Conservation (phyloP, 2,888 invertebrate genomes). For the Aplocera efformata region DNA sequence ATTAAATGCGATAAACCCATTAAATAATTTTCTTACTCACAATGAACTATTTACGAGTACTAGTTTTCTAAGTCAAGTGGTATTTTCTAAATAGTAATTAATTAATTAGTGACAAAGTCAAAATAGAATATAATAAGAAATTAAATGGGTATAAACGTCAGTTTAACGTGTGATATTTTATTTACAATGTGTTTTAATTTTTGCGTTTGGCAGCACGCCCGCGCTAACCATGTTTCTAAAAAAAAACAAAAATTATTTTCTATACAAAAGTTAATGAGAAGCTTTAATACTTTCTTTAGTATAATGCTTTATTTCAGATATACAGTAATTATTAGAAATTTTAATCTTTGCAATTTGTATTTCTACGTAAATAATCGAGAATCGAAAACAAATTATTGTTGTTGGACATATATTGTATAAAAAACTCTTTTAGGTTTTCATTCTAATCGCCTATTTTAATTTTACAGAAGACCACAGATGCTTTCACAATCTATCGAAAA, state of each 20-base stretch:
- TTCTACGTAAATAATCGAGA: too few relatives aligned
- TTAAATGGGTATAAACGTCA: slow-evolving; percentile 33
- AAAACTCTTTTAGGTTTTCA: too few relatives aligned
- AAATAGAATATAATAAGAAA: slow-evolving; percentile 23
- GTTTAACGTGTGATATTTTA: slow-evolving; percentile 38
- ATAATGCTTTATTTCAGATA: background rate
- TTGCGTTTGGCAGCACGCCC: slow-evolving; percentile 55
- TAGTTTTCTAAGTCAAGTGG: too few relatives aligned
- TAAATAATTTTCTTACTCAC: too few relatives aligned
- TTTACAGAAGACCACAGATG: background rate
- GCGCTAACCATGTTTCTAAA: slow-evolving; percentile 44
- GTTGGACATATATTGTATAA: too few relatives aligned
- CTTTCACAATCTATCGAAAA: too few relatives aligned
- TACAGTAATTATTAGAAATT: too few relatives aligned
- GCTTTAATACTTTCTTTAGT: background rate
- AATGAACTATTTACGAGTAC: too few relatives aligned
- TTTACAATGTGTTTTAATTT: slow-evolving; percentile 50
- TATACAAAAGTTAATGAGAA: slow-evolving; percentile 5
- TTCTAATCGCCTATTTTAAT: too few relatives aligned
- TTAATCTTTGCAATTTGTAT: too few relatives aligned
- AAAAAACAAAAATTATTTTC: slow-evolving; percentile 45
- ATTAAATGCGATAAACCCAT: too few relatives aligned
- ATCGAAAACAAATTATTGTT: too few relatives aligned
- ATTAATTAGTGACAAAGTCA: slow-evolving; percentile 19
- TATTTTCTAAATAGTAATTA: background rate